These are phyloP conservation scores for Myrmecobius fasciatus DNA, from an alignment of 2,113 vertebrate genomes.

Conservation along the genomic window DNA sequence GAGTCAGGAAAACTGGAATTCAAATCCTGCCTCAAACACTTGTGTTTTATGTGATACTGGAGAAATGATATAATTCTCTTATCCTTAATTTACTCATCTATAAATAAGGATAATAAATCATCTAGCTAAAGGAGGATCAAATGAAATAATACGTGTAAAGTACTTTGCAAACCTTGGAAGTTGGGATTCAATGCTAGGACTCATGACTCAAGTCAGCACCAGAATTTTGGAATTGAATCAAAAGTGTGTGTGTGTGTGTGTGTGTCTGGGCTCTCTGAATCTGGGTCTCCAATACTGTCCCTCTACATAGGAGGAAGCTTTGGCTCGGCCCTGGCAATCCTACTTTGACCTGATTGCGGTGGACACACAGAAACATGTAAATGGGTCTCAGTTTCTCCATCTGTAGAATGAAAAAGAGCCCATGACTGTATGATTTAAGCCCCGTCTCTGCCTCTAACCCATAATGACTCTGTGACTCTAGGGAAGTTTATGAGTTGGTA, in stretches of 20 bases:
- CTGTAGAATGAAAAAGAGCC: background rate
- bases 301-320: conserved; percentile 65
- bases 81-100: background rate
- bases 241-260: no score
- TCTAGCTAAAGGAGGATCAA: no score
- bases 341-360: conserved; percentile 91
- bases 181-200: background rate
- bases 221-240: background rate
- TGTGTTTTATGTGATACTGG: background rate
- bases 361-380: conserved; percentile 90
- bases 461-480: background rate
- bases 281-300: accelerated
- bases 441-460: background rate
- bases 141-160: no score
- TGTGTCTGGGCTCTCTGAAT: background rate
- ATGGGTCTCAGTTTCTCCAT: no score
- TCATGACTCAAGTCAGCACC: background rate
- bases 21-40: background rate
- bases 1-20: background rate
- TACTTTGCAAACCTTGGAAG: no score
- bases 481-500: no score
- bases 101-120: background rate
- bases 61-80: background rate
- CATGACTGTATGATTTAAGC: background rate
- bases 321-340: conserved; percentile 82